A percentile compares a stretch with the other conserved stretches of the same genome.
These are phyloP conservation scores for Sciaenops ocellatus DNA, from an alignment of 2,797 vertebrate species.

Conservation along the genomic window DNA sequence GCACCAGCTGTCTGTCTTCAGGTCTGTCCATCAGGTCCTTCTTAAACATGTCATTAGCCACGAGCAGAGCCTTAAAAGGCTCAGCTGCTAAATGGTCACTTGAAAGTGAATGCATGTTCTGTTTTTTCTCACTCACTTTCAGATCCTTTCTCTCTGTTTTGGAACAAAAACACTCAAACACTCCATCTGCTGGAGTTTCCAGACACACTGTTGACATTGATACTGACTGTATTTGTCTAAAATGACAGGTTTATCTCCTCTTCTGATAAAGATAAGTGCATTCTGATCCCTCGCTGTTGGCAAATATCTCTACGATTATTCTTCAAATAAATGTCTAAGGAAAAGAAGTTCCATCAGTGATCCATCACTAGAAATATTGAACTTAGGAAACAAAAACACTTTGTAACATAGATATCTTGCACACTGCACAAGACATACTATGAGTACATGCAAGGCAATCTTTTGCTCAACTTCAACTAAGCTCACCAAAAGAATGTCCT, in stretches of 20 bases:
- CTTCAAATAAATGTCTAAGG: background rate
- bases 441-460: background rate
- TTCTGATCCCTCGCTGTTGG: slow-evolving; percentile 9
- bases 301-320: background rate
- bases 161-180: background rate
- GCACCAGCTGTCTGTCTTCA: slow-evolving; percentile 14
- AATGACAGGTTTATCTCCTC: slow-evolving; percentile 6
- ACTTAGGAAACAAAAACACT: background rate
- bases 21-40: background rate
- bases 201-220: slow-evolving; percentile 8
- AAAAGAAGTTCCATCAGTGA: background rate
- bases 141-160: slow-evolving; percentile 2
- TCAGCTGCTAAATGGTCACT: background rate
- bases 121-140: background rate
- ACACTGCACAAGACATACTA: too few species aligned
- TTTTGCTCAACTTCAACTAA: background rate
- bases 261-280: background rate
- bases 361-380: slow-evolving; percentile 1
- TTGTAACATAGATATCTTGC: too few species aligned
- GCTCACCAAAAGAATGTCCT: background rate
- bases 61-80: background rate
- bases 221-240: background rate
- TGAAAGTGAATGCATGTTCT: background rate
- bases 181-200: background rate
- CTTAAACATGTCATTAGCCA: slow-evolving; percentile 34